Base-by-base conservation (phyloP, 1,140 invertebrate species). In the Drosophila orena region DNA sequence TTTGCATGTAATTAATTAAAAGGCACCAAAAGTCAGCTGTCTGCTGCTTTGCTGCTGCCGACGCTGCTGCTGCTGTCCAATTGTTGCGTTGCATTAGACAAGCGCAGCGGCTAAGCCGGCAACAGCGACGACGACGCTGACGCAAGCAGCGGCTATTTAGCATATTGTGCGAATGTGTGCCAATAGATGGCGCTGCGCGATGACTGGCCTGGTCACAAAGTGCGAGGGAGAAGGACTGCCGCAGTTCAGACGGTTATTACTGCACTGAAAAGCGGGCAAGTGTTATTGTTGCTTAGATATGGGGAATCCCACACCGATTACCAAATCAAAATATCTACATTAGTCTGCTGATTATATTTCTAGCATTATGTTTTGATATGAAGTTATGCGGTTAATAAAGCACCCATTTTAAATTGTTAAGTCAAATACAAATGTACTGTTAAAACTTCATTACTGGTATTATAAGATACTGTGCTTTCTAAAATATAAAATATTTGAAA, bases 1-100 rank as follows among this genome's bases (percentile, higher is more conserved):
- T 49, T 74, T 81, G 75, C 77, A 61, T 88, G 83, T 88, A 88
- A 86, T 86, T 86, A 86, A 88, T 86, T 86, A 86, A 86, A 79
- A 71, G 70, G 70, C 52, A 64, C 83, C 78, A 69, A 88, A 78
- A 88, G 83, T 86, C 84, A 86, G 83, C 83, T 88, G 83, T 78
- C 78, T 76, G 74, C 71, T 55, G 65, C 20, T 30, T 30, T 22
- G 64, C 64, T 43, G 35, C 54, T 40, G 49, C 59, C 37, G 20
- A 68, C 44, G 66, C 64, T 74, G 38, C 65, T 71, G 40, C 53
- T 55, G 65, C 76, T 75, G 71, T 80, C 79, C 81, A 86, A 78
- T 86, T 86, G 75, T 81, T 86, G 81, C 81, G 70, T 81, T 86
- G 81, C 81, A 86, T 86, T 86, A 86, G 81, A 78, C 65, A 76